Conservation (phyloP, 1,140 invertebrate species). For the Babylonia areolata region DNA sequence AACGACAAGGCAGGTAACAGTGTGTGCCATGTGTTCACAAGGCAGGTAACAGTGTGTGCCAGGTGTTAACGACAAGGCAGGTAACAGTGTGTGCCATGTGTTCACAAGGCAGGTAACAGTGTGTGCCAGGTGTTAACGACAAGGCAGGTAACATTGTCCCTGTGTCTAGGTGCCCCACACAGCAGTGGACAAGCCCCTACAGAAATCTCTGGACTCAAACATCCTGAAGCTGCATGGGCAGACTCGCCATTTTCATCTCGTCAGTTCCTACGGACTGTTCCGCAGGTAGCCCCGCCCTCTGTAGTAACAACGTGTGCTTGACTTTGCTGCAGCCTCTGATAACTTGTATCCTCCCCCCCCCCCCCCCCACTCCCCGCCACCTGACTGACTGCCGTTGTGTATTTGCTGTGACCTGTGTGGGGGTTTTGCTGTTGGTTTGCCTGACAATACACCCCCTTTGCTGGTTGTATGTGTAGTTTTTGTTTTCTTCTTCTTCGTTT, state of each 20-base stretch:
- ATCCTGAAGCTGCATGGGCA: constrained; percentile 48
- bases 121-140: background rate
- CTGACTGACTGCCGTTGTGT: too few relatives aligned
- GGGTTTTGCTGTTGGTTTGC: too few relatives aligned
- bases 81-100: too few relatives aligned
- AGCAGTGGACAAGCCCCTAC: constrained; percentile 80
- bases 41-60: too few relatives aligned
- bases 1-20: too few relatives aligned
- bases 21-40: too few relatives aligned
- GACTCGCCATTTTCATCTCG: constrained; percentile 59
- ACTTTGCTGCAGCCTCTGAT: background rate
- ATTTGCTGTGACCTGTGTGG: too few relatives aligned
- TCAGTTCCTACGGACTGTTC: constrained; percentile 73
- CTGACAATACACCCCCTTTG: too few relatives aligned
- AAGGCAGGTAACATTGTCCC: background rate
- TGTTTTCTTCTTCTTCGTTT: background rate
- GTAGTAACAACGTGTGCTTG: background rate
- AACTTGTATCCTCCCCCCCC: background rate
- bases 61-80: too few relatives aligned
- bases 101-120: too few relatives aligned
- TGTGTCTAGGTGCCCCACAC: constrained; percentile 80
- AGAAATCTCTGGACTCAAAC: constrained; percentile 70
- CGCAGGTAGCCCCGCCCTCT: constrained; percentile 61
- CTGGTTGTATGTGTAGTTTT: background rate
- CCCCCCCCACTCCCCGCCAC: too few relatives aligned